phyloP scores from a whole-genome alignment of 2,113 vertebrate genomes.

The Sceloporus undulatus region DNA sequence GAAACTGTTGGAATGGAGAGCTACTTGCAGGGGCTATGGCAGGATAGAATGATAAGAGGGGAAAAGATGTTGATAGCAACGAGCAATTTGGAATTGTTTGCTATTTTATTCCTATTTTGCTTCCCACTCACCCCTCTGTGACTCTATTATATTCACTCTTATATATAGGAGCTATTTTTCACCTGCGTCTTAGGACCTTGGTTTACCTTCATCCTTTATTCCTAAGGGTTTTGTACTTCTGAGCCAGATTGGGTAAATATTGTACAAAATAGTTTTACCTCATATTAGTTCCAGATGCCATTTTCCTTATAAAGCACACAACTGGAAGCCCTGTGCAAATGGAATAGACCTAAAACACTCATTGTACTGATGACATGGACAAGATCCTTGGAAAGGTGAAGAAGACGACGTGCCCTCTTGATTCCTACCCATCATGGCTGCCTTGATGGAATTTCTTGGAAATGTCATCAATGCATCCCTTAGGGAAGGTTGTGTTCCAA shows the following conservation, averaged over 20 bases:
- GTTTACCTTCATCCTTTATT: background rate
- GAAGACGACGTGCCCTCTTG: no score
- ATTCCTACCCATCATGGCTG: no score
- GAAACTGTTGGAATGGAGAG: background rate
- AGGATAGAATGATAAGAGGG: background rate
- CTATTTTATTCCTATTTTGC: background rate
- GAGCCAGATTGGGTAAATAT: background rate
- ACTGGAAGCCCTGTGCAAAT: background rate
- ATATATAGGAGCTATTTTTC: background rate
- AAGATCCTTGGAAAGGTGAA: no score
- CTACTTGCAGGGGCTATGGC: background rate
- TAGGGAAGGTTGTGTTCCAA: no score
- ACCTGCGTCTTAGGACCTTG: background rate
- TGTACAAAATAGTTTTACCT: background rate
- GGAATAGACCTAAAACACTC: background rate
- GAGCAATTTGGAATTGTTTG: background rate
- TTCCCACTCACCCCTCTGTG: background rate
- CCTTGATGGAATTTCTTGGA: no score
- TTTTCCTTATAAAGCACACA: background rate
- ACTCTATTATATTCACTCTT: background rate
- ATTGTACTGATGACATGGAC: background rate
- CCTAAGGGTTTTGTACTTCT: background rate
- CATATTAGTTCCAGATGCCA: background rate
- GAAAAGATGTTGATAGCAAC: background rate
- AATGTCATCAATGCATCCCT: no score